A percentile compares a stretch with the other conserved stretches of the same genome.
phyloP scores from a whole-genome alignment of 2,113 vertebrate genomes.

The Psephotus haematonotus region DNA sequence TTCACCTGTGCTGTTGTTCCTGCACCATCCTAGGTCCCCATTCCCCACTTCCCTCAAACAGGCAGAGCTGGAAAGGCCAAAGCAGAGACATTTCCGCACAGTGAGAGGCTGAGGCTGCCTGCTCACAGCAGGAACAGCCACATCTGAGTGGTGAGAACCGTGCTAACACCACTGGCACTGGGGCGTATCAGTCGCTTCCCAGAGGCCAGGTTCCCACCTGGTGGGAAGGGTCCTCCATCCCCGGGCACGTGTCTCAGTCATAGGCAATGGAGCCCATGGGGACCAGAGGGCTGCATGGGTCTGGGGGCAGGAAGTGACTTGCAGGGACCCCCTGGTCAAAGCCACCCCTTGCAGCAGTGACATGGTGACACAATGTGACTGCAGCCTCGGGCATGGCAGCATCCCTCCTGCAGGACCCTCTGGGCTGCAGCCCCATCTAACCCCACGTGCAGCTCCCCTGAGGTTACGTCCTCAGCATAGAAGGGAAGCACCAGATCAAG shows the following conservation, averaged over 20 bases:
- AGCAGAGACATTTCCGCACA: neutral
- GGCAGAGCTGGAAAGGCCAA: neutral
- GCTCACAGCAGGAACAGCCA: neutral
- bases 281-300: neutral
- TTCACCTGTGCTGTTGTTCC: neutral
- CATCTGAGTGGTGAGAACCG: neutral
- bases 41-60: neutral
- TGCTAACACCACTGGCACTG: rapidly evolving
- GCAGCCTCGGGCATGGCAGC: neutral
- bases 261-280: neutral
- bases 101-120: neutral
- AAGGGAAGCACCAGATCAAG: neutral
- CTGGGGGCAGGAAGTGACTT: neutral
- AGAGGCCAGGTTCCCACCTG: neutral
- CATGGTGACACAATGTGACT: rapidly evolving
- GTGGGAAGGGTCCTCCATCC: neutral
- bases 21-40: rapidly evolving
- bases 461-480: too few relatives aligned
- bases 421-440: neutral
- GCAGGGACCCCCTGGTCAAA: neutral
- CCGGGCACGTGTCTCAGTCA: rapidly evolving
- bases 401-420: neutral
- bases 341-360: neutral
- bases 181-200: neutral
- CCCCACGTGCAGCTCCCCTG: neutral